Conservation (phyloP, 2,888 invertebrate genomes). For the Sinohyriopsis cumingii region DNA sequence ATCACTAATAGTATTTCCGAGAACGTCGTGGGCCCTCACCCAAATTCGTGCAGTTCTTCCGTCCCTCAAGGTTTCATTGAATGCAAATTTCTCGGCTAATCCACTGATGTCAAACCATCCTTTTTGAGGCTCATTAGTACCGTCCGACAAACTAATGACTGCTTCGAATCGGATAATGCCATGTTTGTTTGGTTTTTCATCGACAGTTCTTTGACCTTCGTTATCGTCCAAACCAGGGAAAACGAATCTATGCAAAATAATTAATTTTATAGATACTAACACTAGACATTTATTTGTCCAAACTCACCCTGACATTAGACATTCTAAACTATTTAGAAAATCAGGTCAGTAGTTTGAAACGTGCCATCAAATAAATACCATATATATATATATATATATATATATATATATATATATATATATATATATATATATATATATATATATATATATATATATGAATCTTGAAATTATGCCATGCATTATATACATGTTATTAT, state of each 20-base stretch:
- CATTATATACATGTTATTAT: too few relatives aligned
- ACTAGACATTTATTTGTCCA: too few relatives aligned
- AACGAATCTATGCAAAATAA: conserved; percentile 10
- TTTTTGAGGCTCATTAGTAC: background rate
- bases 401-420: too few relatives aligned
- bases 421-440: too few relatives aligned
- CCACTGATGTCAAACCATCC: background rate
- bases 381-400: too few relatives aligned
- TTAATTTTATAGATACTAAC: background rate
- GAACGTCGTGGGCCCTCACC: conserved; percentile 21
- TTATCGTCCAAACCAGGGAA: conserved; percentile 12
- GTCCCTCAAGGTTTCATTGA: background rate
- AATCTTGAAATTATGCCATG: too few relatives aligned
- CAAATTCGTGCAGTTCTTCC: conserved; percentile 19
- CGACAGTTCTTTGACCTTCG: conserved; percentile 20
- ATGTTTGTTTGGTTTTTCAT: conserved; percentile 19
- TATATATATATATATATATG: too few relatives aligned
- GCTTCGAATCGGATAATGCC: conserved; percentile 30
- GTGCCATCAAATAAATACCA: too few relatives aligned
- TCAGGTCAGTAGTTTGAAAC: too few relatives aligned
- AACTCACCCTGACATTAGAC: too few relatives aligned
- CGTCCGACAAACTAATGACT: background rate
- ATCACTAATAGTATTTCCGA: conserved; percentile 19
- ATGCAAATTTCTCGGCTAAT: conserved; percentile 8
- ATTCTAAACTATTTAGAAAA: too few relatives aligned